A percentile compares a stretch with the other conserved stretches of the same genome.
These are phyloP conservation scores for Caenorhabditis briggsae DNA, from an alignment of 1,140 invertebrate species.

Conservation along the genomic window DNA sequence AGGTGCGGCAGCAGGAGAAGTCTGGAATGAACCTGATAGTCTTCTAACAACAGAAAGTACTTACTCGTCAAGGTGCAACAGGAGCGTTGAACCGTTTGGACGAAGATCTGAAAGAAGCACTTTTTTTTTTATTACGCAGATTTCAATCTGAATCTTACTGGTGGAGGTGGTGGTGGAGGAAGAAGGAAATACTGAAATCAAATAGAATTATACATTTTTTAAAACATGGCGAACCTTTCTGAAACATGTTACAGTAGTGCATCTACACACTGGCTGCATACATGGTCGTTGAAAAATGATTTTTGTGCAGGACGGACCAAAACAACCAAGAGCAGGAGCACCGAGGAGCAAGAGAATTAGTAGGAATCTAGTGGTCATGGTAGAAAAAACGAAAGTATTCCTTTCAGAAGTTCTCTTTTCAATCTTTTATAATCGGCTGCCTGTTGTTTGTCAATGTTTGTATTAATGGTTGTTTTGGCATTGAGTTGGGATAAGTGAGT, in stretches of 20 bases:
- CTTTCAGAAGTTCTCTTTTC: not conserved
- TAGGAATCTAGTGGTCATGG: constrained; percentile 3
- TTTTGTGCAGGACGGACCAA: constrained; percentile 11
- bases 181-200: constrained; percentile 32
- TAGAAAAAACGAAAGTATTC: not conserved
- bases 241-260: constrained; percentile 4
- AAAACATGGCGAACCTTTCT: not conserved
- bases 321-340: not conserved
- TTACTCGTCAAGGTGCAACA: constrained; percentile 24
- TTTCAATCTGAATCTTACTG: not conserved
- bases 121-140: not conserved
- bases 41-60: not conserved
- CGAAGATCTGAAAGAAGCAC: not conserved
- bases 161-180: constrained; percentile 12
- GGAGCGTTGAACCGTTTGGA: not conserved
- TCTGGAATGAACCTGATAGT: not conserved
- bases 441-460: not conserved
- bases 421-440: not conserved
- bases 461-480: constrained; percentile 18
- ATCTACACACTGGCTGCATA: constrained; percentile 1
- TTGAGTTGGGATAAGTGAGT: constrained; percentile 8
- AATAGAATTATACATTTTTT: not conserved
- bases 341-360: constrained; percentile 1
- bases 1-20: constrained; percentile 26
- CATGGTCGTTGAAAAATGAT: constrained; percentile 5